Base-by-base conservation (phyloP, 1,140 invertebrate genomes). In the Lepidurus packardi region DNA sequence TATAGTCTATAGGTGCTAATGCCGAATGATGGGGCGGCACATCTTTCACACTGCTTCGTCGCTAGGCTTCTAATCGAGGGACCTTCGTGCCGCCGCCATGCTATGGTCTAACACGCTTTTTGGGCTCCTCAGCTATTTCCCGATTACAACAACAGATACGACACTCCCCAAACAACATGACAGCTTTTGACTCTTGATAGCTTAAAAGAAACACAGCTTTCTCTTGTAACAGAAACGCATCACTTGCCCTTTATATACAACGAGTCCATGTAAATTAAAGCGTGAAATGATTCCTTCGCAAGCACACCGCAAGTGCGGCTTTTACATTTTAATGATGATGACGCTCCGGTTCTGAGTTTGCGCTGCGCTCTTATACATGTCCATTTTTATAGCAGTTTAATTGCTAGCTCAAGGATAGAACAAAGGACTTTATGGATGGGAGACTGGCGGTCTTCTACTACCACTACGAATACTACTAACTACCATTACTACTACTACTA, bases 1-100 rank as follows among this genome's bases (percentile, higher is more conserved):
- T 65, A 65, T 65, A 65, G 53, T 65, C 53, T 65, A 65, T 65
- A 65, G 53, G 53, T 65, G 53, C 53, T 65, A 65, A 65, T 65
- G 53, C 53, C 53, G 53, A 65, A 65, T 65, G 53, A 65, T 65
- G 53, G 53, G 53, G 53, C 53, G 53, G 53, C 53, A 65, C 53
- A 65, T 65, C 53, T 65, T 65, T 65, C 53, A 65, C 53, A n/a
- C 53, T 65, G 21, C 16, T 65, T 65, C 53, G 53, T 65, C 53
- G 53, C 53, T 65, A 16, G 53, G 53, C 53, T 65, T 65, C 53
- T 65, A 65, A 65, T 65, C 53, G 53, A 34, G 53, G 53, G 53
- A 65, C 53, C 21, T 65, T 65, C 16, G 21, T 65, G 53, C 53
- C 53, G 53, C 53, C 53, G 53, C 53, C 53, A 21, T 65, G 53